These are phyloP conservation scores for Labeo calbasu DNA, from an alignment of 2,797 vertebrate genomes.

Conservation along the genomic window DNA sequence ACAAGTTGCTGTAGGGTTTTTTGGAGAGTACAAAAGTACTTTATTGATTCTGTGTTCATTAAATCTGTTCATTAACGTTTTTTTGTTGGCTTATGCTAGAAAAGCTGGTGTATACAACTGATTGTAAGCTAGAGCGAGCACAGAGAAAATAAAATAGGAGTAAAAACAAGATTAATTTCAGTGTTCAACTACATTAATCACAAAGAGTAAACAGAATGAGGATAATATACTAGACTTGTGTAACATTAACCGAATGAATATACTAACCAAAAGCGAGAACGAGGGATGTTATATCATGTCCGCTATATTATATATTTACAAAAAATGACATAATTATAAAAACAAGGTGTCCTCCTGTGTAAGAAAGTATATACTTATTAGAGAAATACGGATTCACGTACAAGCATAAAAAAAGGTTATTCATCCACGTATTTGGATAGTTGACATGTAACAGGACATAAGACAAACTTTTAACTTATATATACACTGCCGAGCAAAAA, in stretches of 20 bases:
- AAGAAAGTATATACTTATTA: constrained; percentile 17
- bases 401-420: neutral
- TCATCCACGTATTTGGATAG: neutral
- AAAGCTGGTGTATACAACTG: neutral
- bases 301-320: constrained; percentile 30
- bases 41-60: neutral
- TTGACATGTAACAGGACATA: neutral
- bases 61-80: neutral
- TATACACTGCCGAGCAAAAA: too few relatives aligned
- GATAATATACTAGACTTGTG: neutral
- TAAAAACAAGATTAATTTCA: constrained; percentile 20
- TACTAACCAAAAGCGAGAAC: neutral
- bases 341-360: constrained; percentile 31
- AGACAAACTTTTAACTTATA: neutral
- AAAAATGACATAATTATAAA: constrained; percentile 48
- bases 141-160: neutral
- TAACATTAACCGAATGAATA: constrained; percentile 30
- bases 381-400: constrained; percentile 13
- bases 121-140: neutral
- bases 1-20: neutral
- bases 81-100: constrained; percentile 4
- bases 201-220: constrained; percentile 17
- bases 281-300: constrained; percentile 16
- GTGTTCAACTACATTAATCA: constrained; percentile 6
- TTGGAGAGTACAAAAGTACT: neutral